Evolutionary conservation across 1,140 invertebrate species (phyloP), one percentile per base, ranked within the genome.

Genomic region (Drosophila triauraria): DNA sequence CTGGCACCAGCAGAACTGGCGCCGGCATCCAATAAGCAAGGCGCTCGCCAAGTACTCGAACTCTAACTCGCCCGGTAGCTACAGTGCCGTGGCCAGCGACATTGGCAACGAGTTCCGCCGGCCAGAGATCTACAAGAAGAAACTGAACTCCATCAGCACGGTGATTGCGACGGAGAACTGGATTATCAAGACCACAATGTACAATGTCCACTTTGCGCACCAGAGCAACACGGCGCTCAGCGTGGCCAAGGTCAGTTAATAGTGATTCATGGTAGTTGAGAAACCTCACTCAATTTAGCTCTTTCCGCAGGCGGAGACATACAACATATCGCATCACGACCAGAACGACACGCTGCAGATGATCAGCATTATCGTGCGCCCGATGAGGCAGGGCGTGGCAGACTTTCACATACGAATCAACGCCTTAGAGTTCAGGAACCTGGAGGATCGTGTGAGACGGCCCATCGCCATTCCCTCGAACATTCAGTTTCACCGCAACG

Each of bases 101-200:
- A 96, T 98, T 53, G 96, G 97, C 92, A 94, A 93, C 53, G 97
- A 98, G 93, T 98, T 96, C 92, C 94, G 96, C 4, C 78, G 91
- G 1, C 81, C 71, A 32, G 85, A 84, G 5, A 76, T 92, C 15
- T 92, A 92, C 65, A 95, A 94, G 23, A 95, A 97, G 65, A 94
- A 95, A 54, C 94, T 95, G 51, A 96, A 95, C 91, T 94, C 95
- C 4, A 94, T 97, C 27, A 95, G 94, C 54, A 95, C 95, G 82
- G 93, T 97, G 38, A 94, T 98, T 75, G 96, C 96, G 6, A 98
- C 97, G 1, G 95, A 97, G 82, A 97, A 96, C 78, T 98, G 97
- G 97, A 95, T 98, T n/a, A 95, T 98, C 27, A 97, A 97, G 93
- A 95, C 97, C 2, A 94, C 95, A 1, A 95, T 96, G 50, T 97